Evolutionary conservation across 2,113 vertebrate species (phyloP).

Genomic region (Aix galericulata): DNA sequence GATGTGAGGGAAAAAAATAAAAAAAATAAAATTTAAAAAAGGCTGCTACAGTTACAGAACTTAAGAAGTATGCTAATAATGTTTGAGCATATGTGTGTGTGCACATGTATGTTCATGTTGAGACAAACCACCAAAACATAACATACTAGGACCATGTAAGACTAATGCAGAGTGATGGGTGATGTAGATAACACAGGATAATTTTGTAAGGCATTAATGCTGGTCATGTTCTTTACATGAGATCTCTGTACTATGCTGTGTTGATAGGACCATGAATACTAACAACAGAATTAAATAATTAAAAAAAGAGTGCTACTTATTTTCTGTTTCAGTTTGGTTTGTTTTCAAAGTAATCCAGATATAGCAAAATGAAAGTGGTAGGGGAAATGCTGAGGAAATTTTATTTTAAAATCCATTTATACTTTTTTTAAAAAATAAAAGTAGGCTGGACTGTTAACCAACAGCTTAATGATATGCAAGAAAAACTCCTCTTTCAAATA

Average conservation of each 20-base stretch:
- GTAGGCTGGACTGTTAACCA: not conserved
- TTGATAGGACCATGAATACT: not conserved
- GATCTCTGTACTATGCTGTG: not conserved
- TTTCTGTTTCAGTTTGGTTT: not conserved
- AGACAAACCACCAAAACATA: not conserved
- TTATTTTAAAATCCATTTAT: not conserved
- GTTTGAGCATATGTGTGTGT: rapidly evolving
- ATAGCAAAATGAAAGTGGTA: not conserved
- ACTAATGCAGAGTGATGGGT: not conserved
- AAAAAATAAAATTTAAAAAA: not conserved
- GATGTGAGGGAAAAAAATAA: not conserved
- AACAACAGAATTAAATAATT: not conserved
- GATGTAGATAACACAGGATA: not conserved
- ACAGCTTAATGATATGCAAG: not conserved
- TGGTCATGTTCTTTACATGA: not conserved
- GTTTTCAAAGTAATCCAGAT: not conserved
- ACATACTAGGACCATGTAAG: not conserved
- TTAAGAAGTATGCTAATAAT: not conserved
- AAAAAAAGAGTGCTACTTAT: not conserved
- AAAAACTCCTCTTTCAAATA: not conserved
- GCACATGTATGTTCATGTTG: not conserved
- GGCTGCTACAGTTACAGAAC: not conserved
- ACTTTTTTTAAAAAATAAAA: not conserved
- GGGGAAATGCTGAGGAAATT: not conserved
- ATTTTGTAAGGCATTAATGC: not conserved